Conservation (phyloP, 2,113 vertebrate genomes). For the Ancistrus triradiatus region DNA sequence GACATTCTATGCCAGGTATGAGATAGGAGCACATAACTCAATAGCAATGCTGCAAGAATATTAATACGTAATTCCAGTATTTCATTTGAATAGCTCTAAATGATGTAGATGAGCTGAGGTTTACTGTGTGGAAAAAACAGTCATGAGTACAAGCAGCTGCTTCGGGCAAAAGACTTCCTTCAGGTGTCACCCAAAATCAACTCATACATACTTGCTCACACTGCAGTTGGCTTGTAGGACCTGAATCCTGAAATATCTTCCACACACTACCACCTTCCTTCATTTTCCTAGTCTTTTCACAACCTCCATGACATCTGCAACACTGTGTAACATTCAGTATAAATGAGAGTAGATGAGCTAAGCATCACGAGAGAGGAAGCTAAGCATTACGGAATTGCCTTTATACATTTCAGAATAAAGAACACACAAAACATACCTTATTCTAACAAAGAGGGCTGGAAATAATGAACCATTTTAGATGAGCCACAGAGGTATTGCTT, state of each 20-base stretch:
- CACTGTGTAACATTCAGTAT: background rate
- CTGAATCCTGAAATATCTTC: background rate
- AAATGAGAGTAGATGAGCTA: no score
- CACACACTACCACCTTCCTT: background rate
- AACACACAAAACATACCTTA: no score
- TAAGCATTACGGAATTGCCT: no score
- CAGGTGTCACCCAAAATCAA: slow-evolving; percentile 6
- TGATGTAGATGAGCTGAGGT: no score
- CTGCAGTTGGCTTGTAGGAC: background rate
- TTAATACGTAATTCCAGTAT: no score
- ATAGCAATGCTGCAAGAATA: no score
- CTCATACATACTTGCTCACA: slow-evolving; percentile 14
- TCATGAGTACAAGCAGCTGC: slow-evolving; percentile 10
- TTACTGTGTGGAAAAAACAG: slow-evolving; percentile 10
- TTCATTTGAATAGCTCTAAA: no score
- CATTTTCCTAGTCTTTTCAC: slow-evolving; percentile 3
- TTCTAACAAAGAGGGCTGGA: no score
- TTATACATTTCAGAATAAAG: no score
- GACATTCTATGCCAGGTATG: no score
- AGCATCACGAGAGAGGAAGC: no score
- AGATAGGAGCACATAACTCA: no score
- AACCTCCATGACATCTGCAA: slow-evolving; percentile 1
- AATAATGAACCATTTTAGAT: slow-evolving; percentile 8
- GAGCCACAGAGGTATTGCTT: slow-evolving; percentile 36
- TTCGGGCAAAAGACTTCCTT: slow-evolving; percentile 6